Percentiles rank a stretch among this genome's conserved stretches.
Evolutionary conservation across 2,113 vertebrate species (phyloP).

Genomic region (Albula goreensis): DNA sequence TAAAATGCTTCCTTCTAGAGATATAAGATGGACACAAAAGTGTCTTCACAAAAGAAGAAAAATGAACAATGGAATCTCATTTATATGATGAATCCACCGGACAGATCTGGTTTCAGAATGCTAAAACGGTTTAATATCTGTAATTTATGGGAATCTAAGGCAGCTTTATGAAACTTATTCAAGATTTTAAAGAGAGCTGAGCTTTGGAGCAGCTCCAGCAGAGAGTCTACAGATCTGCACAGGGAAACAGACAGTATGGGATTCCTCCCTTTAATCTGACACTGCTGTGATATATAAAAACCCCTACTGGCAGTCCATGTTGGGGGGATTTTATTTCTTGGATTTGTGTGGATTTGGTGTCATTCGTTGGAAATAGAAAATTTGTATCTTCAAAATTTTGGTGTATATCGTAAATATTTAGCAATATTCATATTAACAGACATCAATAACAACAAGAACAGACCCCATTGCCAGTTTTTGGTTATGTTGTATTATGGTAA

Average conservation of each 20-base stretch:
- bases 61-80: neutral
- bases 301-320: no score
- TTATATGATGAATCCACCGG: neutral
- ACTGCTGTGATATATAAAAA: neutral
- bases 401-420: no score
- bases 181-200: neutral
- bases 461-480: no score
- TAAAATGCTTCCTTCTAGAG: neutral
- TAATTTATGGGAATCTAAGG: neutral
- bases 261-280: neutral
- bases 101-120: neutral
- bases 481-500: no score
- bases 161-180: conserved; percentile 11
- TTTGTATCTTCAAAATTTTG: no score
- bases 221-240: neutral
- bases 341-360: no score
- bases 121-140: conserved; percentile 24
- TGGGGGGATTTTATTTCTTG: no score
- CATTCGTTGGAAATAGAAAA: no score
- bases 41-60: neutral
- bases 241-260: neutral
- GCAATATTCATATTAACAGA: no score
- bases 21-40: neutral
- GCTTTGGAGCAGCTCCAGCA: neutral
- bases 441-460: no score